Base-by-base conservation (phyloP, 2,113 vertebrate genomes). In the Pachycephala philippinensis region DNA sequence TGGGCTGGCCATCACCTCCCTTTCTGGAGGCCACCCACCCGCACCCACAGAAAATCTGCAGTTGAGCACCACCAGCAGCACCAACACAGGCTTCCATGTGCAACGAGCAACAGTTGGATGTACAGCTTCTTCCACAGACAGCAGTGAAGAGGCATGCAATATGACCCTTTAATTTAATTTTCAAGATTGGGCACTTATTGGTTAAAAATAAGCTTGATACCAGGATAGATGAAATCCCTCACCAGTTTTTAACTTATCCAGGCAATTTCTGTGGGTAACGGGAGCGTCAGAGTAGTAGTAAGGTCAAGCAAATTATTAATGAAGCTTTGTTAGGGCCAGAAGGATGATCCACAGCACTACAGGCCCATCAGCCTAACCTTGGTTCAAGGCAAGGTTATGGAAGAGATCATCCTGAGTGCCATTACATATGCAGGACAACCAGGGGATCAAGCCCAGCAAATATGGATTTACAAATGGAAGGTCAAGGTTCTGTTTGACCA, bases 11-110 rank as follows among this genome's bases (percentile, higher is more conserved):
- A 89, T 47, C 4, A 0, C 20, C 24, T 70, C 23, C 11, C 18
- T 45, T 66, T 60, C 13, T 15, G 10, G 8, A 31, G 40, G 11
- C 15, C n/a, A 83, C 27, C 26, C 24, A 49, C 27, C 26, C 24
- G 44, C 47, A 56, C 2, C 20, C n/a, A 53, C 4, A 14, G 42
- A 31, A 90, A 78, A 89, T 16, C 22, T 60, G n/a, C 3, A 22
- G 19, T 78, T 12, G 60, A 80, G 44, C 27, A 81, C 17, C 33
- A 49, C 21, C 61, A 91, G 37, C 69, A 81, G 60, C 42, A 64
- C 7, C 4, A 3, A 30, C 5, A 8, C 21, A 64, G 39, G 26
- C 13, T 93, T 86, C 56, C 35, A 11, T 0, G 0, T 2, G 10
- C 24, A 23, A 8, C 7, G 19, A 77, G 44, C 2, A 11, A 47